Percentiles rank a stretch among this genome's conserved stretches.
Conservation (phyloP, 1,140 invertebrate species). For the Chrysopa pallens region DNA sequence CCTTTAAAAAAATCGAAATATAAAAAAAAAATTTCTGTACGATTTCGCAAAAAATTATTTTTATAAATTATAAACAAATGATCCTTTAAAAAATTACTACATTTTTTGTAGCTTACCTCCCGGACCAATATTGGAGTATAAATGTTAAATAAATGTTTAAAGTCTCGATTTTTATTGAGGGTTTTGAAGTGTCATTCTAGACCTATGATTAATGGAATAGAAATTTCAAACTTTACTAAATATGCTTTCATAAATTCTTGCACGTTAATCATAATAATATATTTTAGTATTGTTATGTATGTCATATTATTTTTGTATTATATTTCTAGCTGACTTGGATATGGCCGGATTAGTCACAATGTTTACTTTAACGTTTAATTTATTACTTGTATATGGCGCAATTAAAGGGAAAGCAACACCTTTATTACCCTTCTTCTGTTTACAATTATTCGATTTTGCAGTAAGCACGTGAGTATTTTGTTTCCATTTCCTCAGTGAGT, state of each 20-base stretch:
- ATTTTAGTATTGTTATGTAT: constrained; percentile 4
- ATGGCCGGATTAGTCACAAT: constrained; percentile 58
- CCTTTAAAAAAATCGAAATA: too few species aligned
- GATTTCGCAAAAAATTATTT: too few species aligned
- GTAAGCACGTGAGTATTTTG: constrained; percentile 48
- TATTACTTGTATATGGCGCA: constrained; percentile 68
- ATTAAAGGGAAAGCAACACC: constrained; percentile 62
- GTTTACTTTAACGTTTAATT: constrained; percentile 57
- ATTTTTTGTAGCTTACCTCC: too few species aligned
- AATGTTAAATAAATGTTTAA: too few species aligned
- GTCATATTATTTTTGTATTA: constrained; percentile 6
- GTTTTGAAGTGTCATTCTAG: too few species aligned
- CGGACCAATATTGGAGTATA: too few species aligned
- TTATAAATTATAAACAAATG: too few species aligned
- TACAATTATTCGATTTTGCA: constrained; percentile 77
- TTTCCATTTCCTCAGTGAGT: neutral
- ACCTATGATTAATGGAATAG: too few species aligned
- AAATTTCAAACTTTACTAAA: too few species aligned
- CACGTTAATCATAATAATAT: neutral
- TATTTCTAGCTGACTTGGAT: constrained; percentile 53
- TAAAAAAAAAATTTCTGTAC: too few species aligned
- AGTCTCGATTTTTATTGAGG: too few species aligned
- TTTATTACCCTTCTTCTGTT: constrained; percentile 72
- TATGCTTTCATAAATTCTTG: neutral
- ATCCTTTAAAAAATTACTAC: too few species aligned